Evolutionary conservation across 2,888 invertebrate species (phyloP).

Genomic region (Eurytoma californica): DNA sequence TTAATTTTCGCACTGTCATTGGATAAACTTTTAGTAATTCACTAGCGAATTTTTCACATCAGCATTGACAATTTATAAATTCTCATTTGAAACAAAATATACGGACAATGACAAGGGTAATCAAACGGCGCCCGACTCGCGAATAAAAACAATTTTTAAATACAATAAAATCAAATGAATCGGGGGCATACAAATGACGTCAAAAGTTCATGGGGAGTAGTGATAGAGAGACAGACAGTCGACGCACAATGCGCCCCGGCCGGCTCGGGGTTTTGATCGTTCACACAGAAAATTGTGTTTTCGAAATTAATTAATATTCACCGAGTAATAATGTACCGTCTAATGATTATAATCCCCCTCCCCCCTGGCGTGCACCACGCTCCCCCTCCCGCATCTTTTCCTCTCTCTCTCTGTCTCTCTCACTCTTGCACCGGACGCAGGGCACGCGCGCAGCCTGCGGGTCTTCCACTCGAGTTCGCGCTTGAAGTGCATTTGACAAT

Average conservation of each 20-base stretch:
- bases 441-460: slow-evolving; percentile 61
- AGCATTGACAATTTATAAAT: slow-evolving; percentile 1
- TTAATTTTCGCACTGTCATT: slow-evolving; percentile 21
- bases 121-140: background rate
- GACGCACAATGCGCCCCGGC: slow-evolving; percentile 16
- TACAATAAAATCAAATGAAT: slow-evolving; percentile 40
- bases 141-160: slow-evolving; percentile 8
- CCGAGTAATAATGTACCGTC: slow-evolving; percentile 71
- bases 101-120: background rate
- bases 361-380: slow-evolving; percentile 32
- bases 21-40: background rate
- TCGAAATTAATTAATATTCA: slow-evolving; percentile 73
- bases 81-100: background rate
- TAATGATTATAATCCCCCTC: slow-evolving; percentile 65
- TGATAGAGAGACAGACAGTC: slow-evolving; percentile 47
- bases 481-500: slow-evolving; percentile 72
- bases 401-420: background rate
- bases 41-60: slow-evolving; percentile 16
- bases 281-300: slow-evolving; percentile 74
- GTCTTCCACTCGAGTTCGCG: slow-evolving; percentile 58
- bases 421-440: too few relatives aligned
- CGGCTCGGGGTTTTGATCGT: slow-evolving; percentile 69
- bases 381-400: slow-evolving; percentile 14
- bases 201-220: slow-evolving; percentile 41
- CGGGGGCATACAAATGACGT: slow-evolving; percentile 29